Evolutionary conservation across 2,888 invertebrate species (phyloP), one percentile per base, ranked within the genome.

Genomic region (Eupsilia transversa): DNA sequence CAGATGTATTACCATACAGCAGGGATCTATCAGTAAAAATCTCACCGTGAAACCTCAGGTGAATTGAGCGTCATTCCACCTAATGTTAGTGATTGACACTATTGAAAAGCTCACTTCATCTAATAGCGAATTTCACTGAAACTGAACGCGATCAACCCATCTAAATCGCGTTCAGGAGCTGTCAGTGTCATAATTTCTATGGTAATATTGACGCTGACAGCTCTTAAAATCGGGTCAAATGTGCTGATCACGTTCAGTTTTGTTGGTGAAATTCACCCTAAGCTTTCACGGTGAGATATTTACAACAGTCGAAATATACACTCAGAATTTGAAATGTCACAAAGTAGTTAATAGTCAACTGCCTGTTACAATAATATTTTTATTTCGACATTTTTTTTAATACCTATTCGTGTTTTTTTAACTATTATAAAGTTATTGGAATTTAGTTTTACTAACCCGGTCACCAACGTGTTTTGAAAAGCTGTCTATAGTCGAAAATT

Each of bases 291-390:
- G n/a, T n/a, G n/a, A n/a, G n/a, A n/a, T n/a, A n/a, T n/a, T n/a
- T n/a, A n/a, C n/a, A n/a, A 30, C 43, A 30, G 23, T 64, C 14
- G 23, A 46, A 30, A 64, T 43, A 23, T 64, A 14, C 14, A 23
- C 23, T 30, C 46, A 79, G n/a, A 46, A 56, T 60, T 52, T 76
- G 64, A n/a, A 33, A 64, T 64, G 65, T 76, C 63, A 38, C 30
- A 46, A 74, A 4, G 2, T 46, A 76, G 17, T 43, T 23, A 20
- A 49, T 30, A 38, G 12, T 75, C 14, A 43, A 35, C 4, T 20
- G 12, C n/a, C 10, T 57, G 14, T 49, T 49, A 2, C 2, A 77
- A n/a, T 72, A 30, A n/a, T n/a, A n/a, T 41, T 49, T 7, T 20
- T 59, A 38, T 38, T 23, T 27, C n/a, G 20, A 27, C 30, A 63